These are phyloP conservation scores for Nephrocerus scutellatus DNA, from an alignment of 2,888 invertebrate genomes.

Conservation along the genomic window DNA sequence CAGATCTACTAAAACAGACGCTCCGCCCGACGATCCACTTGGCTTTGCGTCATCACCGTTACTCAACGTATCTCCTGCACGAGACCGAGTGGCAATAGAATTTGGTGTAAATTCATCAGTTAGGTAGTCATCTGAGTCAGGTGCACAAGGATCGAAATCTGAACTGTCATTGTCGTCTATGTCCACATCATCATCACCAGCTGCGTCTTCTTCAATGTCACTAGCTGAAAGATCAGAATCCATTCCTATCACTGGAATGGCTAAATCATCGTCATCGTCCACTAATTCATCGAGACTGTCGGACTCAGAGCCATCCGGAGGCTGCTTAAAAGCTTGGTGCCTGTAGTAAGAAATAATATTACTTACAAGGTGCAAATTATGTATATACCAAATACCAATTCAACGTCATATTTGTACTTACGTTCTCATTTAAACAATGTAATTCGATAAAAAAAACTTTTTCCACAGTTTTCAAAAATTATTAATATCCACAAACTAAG, in stretches of 20 bases:
- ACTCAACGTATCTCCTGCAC: no score
- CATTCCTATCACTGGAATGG: conserved; percentile 27
- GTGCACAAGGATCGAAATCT: conserved; percentile 30
- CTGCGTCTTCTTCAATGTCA: conserved; percentile 17
- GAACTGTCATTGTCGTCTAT: conserved; percentile 24
- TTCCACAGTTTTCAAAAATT: no score
- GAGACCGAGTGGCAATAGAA: no score
- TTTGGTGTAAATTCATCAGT: conserved; percentile 9
- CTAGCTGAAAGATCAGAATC: conserved; percentile 27
- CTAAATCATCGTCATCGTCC: conserved; percentile 29
- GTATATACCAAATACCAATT: no score
- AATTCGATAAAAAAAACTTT: no score
- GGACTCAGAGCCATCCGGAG: conserved; percentile 29
- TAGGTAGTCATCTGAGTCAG: conserved; percentile 38
- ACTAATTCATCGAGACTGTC: conserved; percentile 37
- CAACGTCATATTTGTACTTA: no score
- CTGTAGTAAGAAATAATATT: conserved; percentile 17
- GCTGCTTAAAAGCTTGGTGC: conserved; percentile 36
- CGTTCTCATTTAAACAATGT: no score
- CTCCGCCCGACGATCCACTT: conserved; percentile 17
- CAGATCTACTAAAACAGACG: conserved; percentile 25
- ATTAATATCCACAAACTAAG: no score
- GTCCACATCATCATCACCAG: conserved; percentile 9
- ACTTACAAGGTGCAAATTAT: no score
- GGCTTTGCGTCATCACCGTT: conserved; percentile 22